Evolutionary conservation across 2,113 vertebrate genomes (phyloP), one percentile per base, ranked within the genome.

Genomic region (Sylvia atricapilla): DNA sequence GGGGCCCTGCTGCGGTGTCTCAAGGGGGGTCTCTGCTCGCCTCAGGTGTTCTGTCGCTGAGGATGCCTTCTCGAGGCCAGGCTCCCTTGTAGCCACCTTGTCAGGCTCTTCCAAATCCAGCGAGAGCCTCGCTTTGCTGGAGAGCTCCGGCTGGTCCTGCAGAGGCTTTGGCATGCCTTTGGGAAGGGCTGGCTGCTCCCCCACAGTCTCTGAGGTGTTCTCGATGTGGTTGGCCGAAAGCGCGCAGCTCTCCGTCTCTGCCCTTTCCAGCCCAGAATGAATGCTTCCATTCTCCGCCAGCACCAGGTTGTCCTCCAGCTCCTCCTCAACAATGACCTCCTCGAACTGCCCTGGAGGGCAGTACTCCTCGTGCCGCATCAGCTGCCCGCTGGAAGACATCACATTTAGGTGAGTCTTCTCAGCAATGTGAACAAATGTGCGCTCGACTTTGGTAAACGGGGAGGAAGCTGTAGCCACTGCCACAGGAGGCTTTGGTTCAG

Each of bases 391-490:
- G 67, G 99, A 99, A 95, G 98, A 99, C 99, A 99, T 99, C 84
- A 99, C 97, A 1, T 99, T 99, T 28, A 99, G 97, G 96, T 99
- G 99, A 19, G 98, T 98, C 74, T 99, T 99, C 97, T 99, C 99
- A 2, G 99, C 99, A 28, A 99, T 99, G 78, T 99, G 99, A 87
- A 99, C 97, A 90, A 99, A 99, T 9, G 99, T 99, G 95, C 98
- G 99, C 96, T 99, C 99, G 0, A 99, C 99, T 98, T 99, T 99
- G 98, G 99, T 99, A 95, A 99, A 99, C 30, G 99, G 99, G 22
- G 99, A 99, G 74, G 99, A 99, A 52, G 98, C 97, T 27, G 98
- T 90, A 79, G 98, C 95, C 30, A 98, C 98, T 6, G 97, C 94
- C 77, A 97, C 41, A 0, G 96, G 97, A 15, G 98, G 98, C 94